A percentile compares a stretch with the other conserved stretches of the same genome.
phyloP scores from a whole-genome alignment of 2,888 invertebrate genomes.

The Calameuta pallipes region DNA sequence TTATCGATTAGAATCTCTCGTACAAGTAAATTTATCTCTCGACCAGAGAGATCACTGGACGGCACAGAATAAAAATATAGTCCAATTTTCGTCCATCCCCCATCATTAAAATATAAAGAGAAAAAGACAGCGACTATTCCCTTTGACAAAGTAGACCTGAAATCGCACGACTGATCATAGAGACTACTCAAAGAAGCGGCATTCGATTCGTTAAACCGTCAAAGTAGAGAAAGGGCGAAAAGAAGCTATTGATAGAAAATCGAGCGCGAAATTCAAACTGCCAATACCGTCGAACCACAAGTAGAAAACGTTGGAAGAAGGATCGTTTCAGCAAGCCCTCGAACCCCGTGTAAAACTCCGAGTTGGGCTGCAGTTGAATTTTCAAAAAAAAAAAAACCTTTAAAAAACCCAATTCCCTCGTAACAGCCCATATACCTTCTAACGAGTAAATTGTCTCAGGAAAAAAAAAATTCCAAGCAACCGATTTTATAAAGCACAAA shows the following conservation, averaged over 20 bases:
- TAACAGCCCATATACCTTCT: too few species aligned
- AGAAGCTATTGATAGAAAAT: background rate
- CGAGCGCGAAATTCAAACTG: background rate
- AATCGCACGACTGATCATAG: background rate
- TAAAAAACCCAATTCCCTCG: background rate
- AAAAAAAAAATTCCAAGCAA: too few species aligned
- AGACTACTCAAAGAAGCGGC: background rate
- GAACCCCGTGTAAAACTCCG: background rate
- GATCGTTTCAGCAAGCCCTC: background rate
- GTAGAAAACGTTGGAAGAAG: background rate
- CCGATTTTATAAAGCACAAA: background rate
- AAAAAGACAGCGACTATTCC: background rate
- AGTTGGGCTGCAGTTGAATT: background rate
- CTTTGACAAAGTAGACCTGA: background rate
- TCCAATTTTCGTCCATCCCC: background rate
- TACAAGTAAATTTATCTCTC: background rate
- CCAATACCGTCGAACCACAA: background rate
- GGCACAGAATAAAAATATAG: background rate
- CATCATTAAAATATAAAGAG: background rate
- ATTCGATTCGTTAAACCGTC: background rate
- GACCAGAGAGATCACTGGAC: background rate
- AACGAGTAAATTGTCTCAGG: too few species aligned
- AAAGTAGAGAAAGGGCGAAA: background rate
- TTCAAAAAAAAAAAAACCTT: too few species aligned
- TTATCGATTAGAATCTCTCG: background rate